Evolutionary conservation across 1,140 invertebrate species (phyloP).

Genomic region (Oncopodura yosiiana): DNA sequence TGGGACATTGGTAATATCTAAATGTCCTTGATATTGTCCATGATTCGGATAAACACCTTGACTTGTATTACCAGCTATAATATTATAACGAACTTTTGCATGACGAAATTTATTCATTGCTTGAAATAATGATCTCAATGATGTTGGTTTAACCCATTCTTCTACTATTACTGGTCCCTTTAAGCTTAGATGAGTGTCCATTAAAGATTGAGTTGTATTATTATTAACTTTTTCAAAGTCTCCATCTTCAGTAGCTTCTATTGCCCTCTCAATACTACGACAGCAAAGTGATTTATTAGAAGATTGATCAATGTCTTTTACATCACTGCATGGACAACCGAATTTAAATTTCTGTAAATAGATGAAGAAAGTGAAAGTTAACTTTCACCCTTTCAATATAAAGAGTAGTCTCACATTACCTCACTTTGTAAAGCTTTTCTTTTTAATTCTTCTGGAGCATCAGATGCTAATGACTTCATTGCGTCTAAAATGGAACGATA

Average conservation of each 20-base stretch:
- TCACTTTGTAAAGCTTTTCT: constrained; percentile 10
- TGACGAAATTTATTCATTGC: neutral
- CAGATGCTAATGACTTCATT: constrained; percentile 42
- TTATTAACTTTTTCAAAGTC: no score
- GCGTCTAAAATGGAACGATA: constrained; percentile 48
- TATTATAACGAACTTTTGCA: constrained; percentile 40
- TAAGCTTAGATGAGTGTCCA: neutral
- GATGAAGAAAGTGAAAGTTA: neutral
- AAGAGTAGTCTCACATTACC: neutral
- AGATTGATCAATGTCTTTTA: no score
- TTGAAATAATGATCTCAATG: neutral
- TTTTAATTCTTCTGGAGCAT: constrained; percentile 42
- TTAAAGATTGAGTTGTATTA: no score
- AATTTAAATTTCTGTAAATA: no score
- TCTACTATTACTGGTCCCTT: neutral
- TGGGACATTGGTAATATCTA: constrained; percentile 58
- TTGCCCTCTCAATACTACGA: neutral
- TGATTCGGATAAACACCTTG: constrained; percentile 53
- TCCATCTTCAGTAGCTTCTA: no score
- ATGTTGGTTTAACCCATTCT: constrained; percentile 1
- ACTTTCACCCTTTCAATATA: neutral
- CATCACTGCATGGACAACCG: no score
- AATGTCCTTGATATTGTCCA: constrained; percentile 47
- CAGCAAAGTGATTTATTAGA: neutral
- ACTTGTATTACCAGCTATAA: constrained; percentile 57